These are phyloP conservation scores for Agrotis segetum DNA, from an alignment of 2,888 invertebrate species.

Conservation along the genomic window DNA sequence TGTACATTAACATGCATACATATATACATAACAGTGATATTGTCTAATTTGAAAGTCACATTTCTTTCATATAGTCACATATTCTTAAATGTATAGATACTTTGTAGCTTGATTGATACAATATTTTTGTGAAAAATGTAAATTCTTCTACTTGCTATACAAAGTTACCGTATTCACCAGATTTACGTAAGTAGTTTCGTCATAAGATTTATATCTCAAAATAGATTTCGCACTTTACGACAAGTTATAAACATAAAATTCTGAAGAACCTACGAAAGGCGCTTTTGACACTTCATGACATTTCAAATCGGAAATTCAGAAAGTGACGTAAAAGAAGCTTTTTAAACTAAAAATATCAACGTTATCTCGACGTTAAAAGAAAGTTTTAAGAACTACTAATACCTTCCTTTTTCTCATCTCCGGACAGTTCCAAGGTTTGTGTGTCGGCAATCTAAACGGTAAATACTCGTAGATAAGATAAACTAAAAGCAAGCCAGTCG, in stretches of 20 bases:
- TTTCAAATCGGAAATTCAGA: background rate
- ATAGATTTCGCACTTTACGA: constrained; percentile 43
- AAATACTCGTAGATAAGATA: constrained; percentile 41
- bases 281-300: background rate
- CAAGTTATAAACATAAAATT: constrained; percentile 50
- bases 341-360: background rate
- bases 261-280: constrained; percentile 15
- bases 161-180: constrained; percentile 2
- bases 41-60: no score
- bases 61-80: no score
- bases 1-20: no score
- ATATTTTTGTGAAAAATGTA: background rate
- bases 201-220: constrained; percentile 36
- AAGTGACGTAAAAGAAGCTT: background rate
- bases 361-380: background rate
- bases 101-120: background rate
- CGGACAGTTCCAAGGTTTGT: constrained; percentile 17
- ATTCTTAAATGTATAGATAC: background rate
- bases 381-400: background rate
- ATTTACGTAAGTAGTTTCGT: constrained; percentile 14
- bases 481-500: constrained; percentile 38
- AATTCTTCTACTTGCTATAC: background rate
- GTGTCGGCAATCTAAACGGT: constrained; percentile 14
- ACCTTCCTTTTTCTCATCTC: background rate
- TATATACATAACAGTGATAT: no score